Conservation (phyloP, 2,113 vertebrate genomes). For the Barnardius zonarius region DNA sequence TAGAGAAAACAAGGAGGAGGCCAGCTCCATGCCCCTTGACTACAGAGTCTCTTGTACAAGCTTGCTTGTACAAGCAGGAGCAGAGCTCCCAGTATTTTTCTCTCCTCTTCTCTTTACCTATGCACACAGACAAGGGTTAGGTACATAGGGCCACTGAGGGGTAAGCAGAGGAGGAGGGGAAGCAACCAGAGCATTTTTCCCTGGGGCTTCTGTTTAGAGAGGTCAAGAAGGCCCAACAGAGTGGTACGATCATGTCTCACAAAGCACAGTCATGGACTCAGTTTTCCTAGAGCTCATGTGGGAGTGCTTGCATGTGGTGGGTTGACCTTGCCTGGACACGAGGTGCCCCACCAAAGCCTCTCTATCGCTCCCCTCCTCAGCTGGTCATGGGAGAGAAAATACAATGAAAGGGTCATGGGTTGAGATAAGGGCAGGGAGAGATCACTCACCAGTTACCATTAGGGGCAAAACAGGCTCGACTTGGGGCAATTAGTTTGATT, state of each 20-base stretch:
- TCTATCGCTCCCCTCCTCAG: background rate
- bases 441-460: background rate
- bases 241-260: background rate
- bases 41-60: background rate
- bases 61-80: background rate
- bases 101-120: background rate
- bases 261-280: background rate
- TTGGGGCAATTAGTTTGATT: background rate
- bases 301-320: background rate
- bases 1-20: background rate
- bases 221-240: background rate
- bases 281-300: background rate
- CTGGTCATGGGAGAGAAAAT: background rate
- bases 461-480: background rate
- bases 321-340: background rate
- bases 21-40: background rate
- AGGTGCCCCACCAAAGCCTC: background rate
- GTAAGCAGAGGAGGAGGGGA: background rate
- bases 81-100: background rate
- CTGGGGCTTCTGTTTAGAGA: background rate
- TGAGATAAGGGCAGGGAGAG: background rate
- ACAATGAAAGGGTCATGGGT: background rate
- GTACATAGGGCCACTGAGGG: background rate
- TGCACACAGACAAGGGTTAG: background rate
- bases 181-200: background rate